Evolutionary conservation across 2,888 invertebrate species (phyloP).

Genomic region (Hyles lineata): DNA sequence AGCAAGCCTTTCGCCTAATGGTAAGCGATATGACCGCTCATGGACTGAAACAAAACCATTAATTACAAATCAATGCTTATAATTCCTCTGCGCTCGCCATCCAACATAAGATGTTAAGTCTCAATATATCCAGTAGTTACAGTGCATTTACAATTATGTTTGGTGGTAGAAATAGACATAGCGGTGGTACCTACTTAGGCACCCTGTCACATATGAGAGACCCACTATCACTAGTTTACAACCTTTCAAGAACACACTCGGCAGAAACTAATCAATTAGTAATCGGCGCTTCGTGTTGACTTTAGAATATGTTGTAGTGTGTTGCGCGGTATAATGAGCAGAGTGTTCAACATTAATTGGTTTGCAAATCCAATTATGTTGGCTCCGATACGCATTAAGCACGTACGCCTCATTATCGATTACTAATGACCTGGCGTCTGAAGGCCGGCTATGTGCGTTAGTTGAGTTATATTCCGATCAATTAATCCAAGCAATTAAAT

Average conservation of each 20-base stretch:
- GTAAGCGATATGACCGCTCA: no score
- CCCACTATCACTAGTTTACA: neutral
- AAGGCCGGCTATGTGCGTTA: constrained; percentile 19
- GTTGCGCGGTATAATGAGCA: constrained; percentile 66
- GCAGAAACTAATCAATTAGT: constrained; percentile 68
- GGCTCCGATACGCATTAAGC: constrained; percentile 72
- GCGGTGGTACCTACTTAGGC: no score
- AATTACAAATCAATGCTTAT: no score
- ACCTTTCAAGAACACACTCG: constrained; percentile 23
- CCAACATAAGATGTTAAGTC: no score
- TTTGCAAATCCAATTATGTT: constrained; percentile 81
- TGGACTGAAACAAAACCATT: no score
- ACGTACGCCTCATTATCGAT: constrained; percentile 77
- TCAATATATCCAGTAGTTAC: no score
- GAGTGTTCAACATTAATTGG: constrained; percentile 79
- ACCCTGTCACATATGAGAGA: no score
- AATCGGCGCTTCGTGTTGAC: constrained; percentile 66
- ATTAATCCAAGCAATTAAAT: neutral
- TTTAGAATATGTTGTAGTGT: constrained; percentile 67
- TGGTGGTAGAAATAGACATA: no score
- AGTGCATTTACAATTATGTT: no score
- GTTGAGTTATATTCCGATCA: constrained; percentile 4
- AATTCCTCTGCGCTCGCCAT: no score
- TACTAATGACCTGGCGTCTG: constrained; percentile 62
- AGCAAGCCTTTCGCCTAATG: no score